Conservation (phyloP, 2,113 vertebrate species). For the Varanus komodoensis region DNA sequence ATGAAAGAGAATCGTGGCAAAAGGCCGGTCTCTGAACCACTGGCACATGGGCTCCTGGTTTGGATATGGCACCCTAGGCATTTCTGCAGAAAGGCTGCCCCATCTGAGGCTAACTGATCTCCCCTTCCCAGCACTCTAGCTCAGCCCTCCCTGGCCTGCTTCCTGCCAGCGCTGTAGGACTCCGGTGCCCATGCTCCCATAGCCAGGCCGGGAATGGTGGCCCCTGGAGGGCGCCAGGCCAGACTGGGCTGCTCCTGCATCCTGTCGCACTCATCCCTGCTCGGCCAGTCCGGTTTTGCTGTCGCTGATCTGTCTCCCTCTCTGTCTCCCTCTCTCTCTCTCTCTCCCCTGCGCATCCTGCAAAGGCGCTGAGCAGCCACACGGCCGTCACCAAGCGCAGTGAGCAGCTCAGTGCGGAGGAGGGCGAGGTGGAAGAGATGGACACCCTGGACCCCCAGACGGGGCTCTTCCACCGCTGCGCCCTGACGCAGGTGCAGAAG, state of each 20-base stretch:
- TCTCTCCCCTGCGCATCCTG: slow-evolving; percentile 36
- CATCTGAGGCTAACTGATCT: no score
- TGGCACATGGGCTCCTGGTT: no score
- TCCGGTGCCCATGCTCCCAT: no score
- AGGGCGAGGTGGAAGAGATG: slow-evolving; percentile 91
- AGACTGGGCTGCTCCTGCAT: not conserved
- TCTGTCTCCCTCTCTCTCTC: slow-evolving; percentile 58
- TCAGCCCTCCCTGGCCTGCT: no score
- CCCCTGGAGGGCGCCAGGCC: not conserved
- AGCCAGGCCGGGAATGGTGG: no score
- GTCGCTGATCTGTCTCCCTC: not conserved
- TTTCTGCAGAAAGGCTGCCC: no score
- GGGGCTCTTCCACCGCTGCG: slow-evolving; percentile 94
- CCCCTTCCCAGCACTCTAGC: no score
- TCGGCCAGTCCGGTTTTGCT: not conserved
- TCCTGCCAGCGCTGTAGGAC: no score
- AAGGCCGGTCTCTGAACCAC: no score
- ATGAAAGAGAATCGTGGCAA: no score
- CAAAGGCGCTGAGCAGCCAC: slow-evolving; percentile 84
- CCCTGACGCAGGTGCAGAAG: slow-evolving; percentile 80
- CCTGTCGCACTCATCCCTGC: not conserved
- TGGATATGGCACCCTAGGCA: no score
- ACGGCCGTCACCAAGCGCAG: slow-evolving; percentile 82
- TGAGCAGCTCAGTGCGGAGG: slow-evolving; percentile 86
- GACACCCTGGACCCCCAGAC: slow-evolving; percentile 98